Base-by-base conservation (phyloP, 2,888 invertebrate species). In the Pollenia amentaria region DNA sequence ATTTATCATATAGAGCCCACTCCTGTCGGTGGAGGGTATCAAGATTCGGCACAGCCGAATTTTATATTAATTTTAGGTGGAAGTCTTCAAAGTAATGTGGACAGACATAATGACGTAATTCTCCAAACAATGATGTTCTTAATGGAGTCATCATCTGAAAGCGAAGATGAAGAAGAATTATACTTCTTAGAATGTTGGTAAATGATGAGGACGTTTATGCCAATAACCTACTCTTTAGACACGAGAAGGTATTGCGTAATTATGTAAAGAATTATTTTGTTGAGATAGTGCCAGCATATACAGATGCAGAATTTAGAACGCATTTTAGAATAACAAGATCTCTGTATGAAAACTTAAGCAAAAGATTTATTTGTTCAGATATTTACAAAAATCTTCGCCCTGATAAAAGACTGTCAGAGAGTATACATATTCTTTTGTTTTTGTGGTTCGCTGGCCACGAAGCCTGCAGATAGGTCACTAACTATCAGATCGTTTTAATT, bases 361-460 rank as follows among this genome's bases (percentile, higher is more conserved):
- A 48, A 60, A 10, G 29, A 42, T 67, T 57, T 18, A 7, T 16
- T 12, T 38, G 12, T 14, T 53, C 57, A 29, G 38, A 75, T 16
- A 7, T 60, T 40, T 62, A 62, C 14, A 29, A 18, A 51, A 53
- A 64, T 12, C 62, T 76, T 51, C 64, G 75, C 38, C n/a, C 51
- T 18, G 62, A 75, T 44, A 75, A 76, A 53, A 51, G 53, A 16
- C 42, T 77, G 14, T 12, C 65, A n/a, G 44, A 40, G 21, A 38
- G 40, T 4, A 6, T n/a, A 10, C 12, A 77, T n/a, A 18, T 65
- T 10, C n/a, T 21, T 21, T 46, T 77, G n/a, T 69, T 78, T 69
- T 53, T 79, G 42, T 57, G 78, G 78, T 78, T 67, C 44, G 55
- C 67, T 55, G 78, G 78, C 18, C 69, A 78, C 69, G 79, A 70